phyloP scores from a whole-genome alignment of 2,888 invertebrate genomes.

The Buathra laborator region DNA sequence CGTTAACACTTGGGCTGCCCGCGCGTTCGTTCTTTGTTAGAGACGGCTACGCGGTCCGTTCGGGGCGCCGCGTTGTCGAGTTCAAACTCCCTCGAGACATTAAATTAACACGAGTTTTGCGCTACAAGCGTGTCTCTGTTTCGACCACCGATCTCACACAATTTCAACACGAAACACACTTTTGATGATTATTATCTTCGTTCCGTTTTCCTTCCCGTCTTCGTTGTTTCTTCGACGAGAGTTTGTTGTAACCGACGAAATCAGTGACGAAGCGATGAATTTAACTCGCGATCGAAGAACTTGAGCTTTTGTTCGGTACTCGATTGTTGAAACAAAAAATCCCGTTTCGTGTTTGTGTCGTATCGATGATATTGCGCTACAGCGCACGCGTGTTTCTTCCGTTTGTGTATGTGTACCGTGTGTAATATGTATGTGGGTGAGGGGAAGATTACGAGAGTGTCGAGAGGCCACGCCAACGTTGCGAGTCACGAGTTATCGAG shows the following conservation, averaged over 20 bases:
- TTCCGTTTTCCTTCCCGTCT: slow-evolving; percentile 36
- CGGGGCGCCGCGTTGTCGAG: slow-evolving; percentile 58
- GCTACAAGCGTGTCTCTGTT: slow-evolving; percentile 5
- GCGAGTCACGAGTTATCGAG: slow-evolving; percentile 69
- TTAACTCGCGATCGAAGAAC: slow-evolving; percentile 29
- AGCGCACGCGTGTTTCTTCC: slow-evolving; percentile 52
- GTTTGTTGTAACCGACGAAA: slow-evolving; percentile 27
- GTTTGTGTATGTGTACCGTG: slow-evolving; percentile 15
- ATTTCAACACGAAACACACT: neutral
- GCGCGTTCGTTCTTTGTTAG: slow-evolving; percentile 46
- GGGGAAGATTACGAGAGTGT: slow-evolving; percentile 63
- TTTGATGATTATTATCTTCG: slow-evolving; percentile 8
- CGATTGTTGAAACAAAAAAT: slow-evolving; percentile 27
- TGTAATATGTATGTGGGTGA: slow-evolving; percentile 39
- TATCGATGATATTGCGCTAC: slow-evolving; percentile 20
- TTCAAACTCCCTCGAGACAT: slow-evolving; percentile 66
- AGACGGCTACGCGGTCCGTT: slow-evolving; percentile 68
- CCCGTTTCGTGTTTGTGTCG: slow-evolving; percentile 10
- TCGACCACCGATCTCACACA: neutral
- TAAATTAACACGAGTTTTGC: slow-evolving; percentile 49
- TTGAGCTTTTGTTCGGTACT: neutral
- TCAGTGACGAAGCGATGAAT: slow-evolving; percentile 8
- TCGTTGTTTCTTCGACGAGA: slow-evolving; percentile 12
- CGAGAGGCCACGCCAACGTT: slow-evolving; percentile 68
- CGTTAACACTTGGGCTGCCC: slow-evolving; percentile 49